Evolutionary conservation across 2,113 vertebrate genomes (phyloP).

Genomic region (Oriolus oriolus): DNA sequence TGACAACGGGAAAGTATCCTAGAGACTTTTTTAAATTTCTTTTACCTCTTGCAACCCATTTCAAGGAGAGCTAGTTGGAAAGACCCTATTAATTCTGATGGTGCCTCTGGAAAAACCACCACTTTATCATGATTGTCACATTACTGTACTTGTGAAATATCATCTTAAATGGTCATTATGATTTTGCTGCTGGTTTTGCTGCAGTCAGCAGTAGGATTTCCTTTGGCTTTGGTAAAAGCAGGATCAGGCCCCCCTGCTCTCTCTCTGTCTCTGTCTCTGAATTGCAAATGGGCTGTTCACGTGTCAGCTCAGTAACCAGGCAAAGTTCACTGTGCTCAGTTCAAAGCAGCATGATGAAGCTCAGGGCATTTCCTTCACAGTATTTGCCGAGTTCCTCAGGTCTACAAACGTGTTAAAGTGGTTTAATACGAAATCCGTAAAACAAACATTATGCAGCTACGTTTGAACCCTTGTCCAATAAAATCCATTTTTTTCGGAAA

Average conservation of each 20-base stretch:
- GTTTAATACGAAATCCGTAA: slow-evolving; percentile 44
- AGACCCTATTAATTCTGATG: slow-evolving; percentile 15
- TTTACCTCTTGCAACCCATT: not conserved
- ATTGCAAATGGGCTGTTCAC: slow-evolving; percentile 43
- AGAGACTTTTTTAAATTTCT: not conserved
- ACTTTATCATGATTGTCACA: slow-evolving; percentile 21
- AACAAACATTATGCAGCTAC: not conserved
- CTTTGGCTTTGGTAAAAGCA: slow-evolving; percentile 17
- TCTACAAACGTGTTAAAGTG: slow-evolving; percentile 40
- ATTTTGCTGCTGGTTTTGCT: slow-evolving; percentile 34
- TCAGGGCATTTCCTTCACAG: slow-evolving; percentile 15
- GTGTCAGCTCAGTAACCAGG: slow-evolving; percentile 31
- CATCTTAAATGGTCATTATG: not conserved
- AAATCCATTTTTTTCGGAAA: not conserved
- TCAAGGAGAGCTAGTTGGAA: not conserved
- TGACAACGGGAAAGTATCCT: not conserved
- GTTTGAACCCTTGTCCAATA: slow-evolving; percentile 8
- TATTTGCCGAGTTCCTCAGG: slow-evolving; percentile 19
- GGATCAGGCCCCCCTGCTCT: not conserved
- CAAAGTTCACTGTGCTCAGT: not conserved
- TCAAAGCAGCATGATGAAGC: slow-evolving; percentile 1
- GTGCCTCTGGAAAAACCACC: not conserved
- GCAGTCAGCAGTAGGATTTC: slow-evolving; percentile 30
- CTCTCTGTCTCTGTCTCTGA: not conserved
- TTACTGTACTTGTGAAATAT: slow-evolving; percentile 30